Base-by-base conservation (phyloP, 2,797 vertebrate genomes). In the Chiloscyllium punctatum region DNA sequence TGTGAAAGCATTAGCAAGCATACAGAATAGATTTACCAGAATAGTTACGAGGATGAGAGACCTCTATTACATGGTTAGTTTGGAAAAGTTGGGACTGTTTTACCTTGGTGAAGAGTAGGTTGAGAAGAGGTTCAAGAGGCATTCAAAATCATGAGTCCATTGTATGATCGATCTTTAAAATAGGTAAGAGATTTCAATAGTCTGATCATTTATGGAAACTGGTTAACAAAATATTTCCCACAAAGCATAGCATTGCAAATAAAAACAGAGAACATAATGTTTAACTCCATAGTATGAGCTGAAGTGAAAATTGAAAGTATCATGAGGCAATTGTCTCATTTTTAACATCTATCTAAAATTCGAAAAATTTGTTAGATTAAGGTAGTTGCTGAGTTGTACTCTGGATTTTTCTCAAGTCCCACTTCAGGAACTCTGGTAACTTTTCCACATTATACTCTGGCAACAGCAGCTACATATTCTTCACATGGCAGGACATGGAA, bases 401-500 rank as follows among this genome's bases (percentile, higher is more conserved):
- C 66, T 25, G 66, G n/a, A 37, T 42, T 21, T 94, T 66, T 23
- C 91, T 94, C 62, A n/a, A 94, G 33, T n/a, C 66, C 62, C 91
- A 69, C 69, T 91, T 68, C 42, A 94, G n/a, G n/a, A 94, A 13
- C 69, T 37, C 66, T 27, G 66, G 69, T 68, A 94, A 53, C n/a
- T n/a, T 57, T 15, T 30, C 7, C 0, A 4, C 37, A 72, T 68
- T 37, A 27, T 51, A 33, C 68, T 94, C 42, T 48, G 37, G 51
- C n/a, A 71, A 5, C 23, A 94, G 57, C 2, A 42, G 23, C 9
- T 5, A 27, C 23, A 48, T 3, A 5, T 72, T 48, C 37, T 94
- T 94, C 68, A 68, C 66, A 37, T 94, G 68, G 30, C 68, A 94
- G 92, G 68, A 94, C 72, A 72, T 94, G 37, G 37, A 94, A 72